Conservation (phyloP, 2,888 invertebrate species). For the Drosophila monieri region DNA sequence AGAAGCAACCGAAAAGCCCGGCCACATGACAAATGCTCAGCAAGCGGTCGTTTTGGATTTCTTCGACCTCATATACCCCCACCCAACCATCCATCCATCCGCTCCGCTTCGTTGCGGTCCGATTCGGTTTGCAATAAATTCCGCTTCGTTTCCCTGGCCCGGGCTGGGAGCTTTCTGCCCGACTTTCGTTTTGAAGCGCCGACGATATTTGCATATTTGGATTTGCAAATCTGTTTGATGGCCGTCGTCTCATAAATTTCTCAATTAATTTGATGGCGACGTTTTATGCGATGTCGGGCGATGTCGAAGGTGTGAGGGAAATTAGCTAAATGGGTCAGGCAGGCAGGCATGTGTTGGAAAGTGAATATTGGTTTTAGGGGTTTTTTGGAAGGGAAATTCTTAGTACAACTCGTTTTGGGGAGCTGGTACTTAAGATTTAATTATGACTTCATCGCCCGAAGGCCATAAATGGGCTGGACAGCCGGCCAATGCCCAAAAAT, state of each 20-base stretch:
- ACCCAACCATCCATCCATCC: neutral
- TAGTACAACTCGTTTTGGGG: constrained; percentile 24
- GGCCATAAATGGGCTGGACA: constrained; percentile 47
- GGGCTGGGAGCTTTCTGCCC: constrained; percentile 28
- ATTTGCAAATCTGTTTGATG: constrained; percentile 67
- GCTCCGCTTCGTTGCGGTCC: constrained; percentile 17
- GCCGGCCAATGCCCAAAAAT: constrained; percentile 73
- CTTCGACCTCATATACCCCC: neutral
- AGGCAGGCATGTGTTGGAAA: constrained; percentile 44
- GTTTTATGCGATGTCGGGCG: constrained; percentile 37
- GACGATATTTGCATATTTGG: constrained; percentile 73
- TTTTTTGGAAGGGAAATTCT: constrained; percentile 31
- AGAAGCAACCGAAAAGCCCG: constrained; percentile 33
- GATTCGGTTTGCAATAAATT: constrained; percentile 50
- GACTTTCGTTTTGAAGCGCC: constrained; percentile 64
- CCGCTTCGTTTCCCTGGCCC: constrained; percentile 42
- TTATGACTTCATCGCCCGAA: constrained; percentile 60
- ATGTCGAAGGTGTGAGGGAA: constrained; percentile 58
- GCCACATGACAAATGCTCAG: constrained; percentile 74
- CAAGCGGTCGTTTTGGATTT: constrained; percentile 56
- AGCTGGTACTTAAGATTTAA: constrained; percentile 48
- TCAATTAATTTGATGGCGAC: constrained; percentile 58
- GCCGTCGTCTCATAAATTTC: constrained; percentile 65
- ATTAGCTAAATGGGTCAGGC: constrained; percentile 59
- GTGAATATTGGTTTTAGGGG: constrained; percentile 4